Evolutionary conservation across 2,113 vertebrate species (phyloP).

Genomic region (Loxodonta africana): DNA sequence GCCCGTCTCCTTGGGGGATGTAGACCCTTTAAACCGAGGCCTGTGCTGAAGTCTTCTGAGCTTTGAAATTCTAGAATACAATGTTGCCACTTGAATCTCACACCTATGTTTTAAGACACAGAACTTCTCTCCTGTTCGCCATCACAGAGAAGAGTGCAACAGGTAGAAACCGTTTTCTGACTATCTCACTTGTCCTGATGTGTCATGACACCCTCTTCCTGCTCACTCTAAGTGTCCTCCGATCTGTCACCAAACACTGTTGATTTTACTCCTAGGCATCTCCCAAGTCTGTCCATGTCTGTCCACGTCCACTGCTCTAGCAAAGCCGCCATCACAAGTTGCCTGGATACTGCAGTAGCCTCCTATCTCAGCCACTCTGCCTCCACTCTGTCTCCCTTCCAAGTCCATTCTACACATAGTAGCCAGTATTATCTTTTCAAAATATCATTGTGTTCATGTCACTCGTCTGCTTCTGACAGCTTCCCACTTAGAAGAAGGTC

Average conservation of each 20-base stretch:
- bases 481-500: not conserved
- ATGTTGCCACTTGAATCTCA: not conserved
- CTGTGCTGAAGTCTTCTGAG: not conserved
- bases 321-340: not conserved
- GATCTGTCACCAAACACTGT: not conserved
- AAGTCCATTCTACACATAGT: not conserved
- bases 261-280: not conserved
- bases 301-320: not conserved
- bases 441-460: not conserved
- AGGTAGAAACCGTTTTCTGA: not conserved
- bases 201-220: not conserved
- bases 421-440: not conserved
- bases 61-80: not conserved
- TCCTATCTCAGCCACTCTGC: too few species aligned
- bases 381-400: not conserved
- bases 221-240: not conserved
- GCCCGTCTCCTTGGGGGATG: not conserved
- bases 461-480: not conserved
- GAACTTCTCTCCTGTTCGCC: not conserved
- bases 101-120: not conserved
- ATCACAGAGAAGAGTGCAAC: not conserved
- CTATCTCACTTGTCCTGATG: not conserved
- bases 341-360: not conserved
- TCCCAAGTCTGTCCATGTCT: not conserved
- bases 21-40: fast-evolving